Evolutionary conservation across 2,888 invertebrate genomes (phyloP), one percentile per base, ranked within the genome.

Genomic region (Sabellastarte sp.): DNA sequence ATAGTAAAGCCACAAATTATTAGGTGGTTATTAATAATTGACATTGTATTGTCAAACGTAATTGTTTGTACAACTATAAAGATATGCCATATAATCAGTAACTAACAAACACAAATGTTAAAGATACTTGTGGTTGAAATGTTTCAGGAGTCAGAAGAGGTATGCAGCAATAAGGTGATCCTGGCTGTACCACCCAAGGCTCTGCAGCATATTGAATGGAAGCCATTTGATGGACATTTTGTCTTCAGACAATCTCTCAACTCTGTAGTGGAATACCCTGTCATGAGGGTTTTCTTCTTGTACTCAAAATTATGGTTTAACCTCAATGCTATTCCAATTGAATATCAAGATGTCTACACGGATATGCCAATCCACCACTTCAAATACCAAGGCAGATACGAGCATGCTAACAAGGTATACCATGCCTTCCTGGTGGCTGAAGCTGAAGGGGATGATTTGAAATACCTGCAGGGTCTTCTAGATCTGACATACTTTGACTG

Each of bases 151-250:
- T 30, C 30, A 24, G 41, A 52, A 31, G 41, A 57, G 20, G 50
- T 62, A 2, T 68, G 68, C 41, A 63, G 66, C 3, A 33, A 51
- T 15, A 57, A 61, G 10, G 64, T 68, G 53, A 51, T 68, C n/a
- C 33, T 68, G 33, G 68, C 68, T 5, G 26, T 66, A n/a, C 64
- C 68, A 28, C 60, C 52, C 20, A 24, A 24, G 28, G 60, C 66
- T 3, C 56, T 68, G 31, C 10, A 57, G 50, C 2, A 32, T 0
- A 5, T 68, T 3, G 32, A 52, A n/a, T 66, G 66, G 65, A 26
- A 15, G n/a, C 61, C 53, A 20, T 41, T 61, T n/a, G 51, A 59
- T 15, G 57, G 57, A 1, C 15, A 56, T n/a, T 32, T 53, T 33
- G 29, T 20, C 1, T 52, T 29, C 5, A 30, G 26, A 52, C 33